Conservation (phyloP, 1,140 invertebrate species). For the Thalassaphorura encarpata region DNA sequence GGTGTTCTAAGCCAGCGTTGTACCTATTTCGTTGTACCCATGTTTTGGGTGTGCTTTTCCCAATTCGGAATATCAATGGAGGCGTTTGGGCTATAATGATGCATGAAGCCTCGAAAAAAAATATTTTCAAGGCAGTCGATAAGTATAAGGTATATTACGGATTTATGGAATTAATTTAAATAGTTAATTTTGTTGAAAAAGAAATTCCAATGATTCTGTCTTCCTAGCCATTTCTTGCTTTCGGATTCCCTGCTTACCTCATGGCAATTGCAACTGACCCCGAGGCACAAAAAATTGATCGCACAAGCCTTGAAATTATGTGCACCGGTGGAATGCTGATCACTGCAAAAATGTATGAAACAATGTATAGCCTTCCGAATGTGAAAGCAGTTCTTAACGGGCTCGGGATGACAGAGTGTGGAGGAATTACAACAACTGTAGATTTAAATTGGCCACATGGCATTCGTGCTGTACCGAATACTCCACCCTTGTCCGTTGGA, state of each 20-base stretch:
- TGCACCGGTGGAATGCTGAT: constrained; percentile 29
- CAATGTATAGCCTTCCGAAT: constrained; percentile 22
- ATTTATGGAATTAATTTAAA: too few relatives aligned
- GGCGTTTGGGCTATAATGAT: constrained; percentile 24
- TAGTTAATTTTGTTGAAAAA: too few relatives aligned
- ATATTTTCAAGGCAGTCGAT: constrained; percentile 27
- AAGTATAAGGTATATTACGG: too few relatives aligned
- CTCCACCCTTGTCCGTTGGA: constrained; percentile 20
- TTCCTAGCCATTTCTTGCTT: constrained; percentile 27
- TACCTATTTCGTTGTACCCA: constrained; percentile 16
- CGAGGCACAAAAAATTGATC: constrained; percentile 25
- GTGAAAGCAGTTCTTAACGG: constrained; percentile 29
- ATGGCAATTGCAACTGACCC: constrained; percentile 19
- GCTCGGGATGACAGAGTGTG: constrained; percentile 30
- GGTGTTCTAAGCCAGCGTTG: constrained; percentile 5
- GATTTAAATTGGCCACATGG: constrained; percentile 19
- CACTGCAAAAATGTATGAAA: constrained; percentile 19
- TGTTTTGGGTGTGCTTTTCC: constrained; percentile 25
- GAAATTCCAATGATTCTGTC: too few relatives aligned
- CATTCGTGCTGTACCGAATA: constrained; percentile 15
- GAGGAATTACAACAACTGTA: constrained; percentile 27
- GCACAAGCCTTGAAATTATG: constrained; percentile 17
- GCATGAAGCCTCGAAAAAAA: constrained; percentile 19
- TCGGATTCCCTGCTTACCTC: constrained; percentile 30
- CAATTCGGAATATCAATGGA: constrained; percentile 16